Base-by-base conservation (phyloP, 2,113 vertebrate genomes). In the Nesogale talazaci region DNA sequence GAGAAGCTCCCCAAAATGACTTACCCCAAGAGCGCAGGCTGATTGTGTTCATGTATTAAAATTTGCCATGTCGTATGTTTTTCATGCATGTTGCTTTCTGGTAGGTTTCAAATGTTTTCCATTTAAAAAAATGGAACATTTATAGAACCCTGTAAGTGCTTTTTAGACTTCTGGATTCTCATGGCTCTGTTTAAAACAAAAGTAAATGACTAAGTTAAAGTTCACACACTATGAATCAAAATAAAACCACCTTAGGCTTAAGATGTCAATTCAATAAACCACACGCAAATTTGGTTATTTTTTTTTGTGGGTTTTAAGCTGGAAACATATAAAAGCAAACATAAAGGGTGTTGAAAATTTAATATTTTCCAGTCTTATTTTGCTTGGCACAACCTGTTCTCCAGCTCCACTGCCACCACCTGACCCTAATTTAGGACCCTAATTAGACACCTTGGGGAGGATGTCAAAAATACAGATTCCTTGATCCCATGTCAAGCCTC, bases 341-440 rank as follows among this genome's bases (percentile, higher is more conserved):
- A 23, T 94, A 94, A 96, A 84, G 85, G 94, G 91, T 95, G 95
- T 87, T 94, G 93, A 96, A 94, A 92, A 91, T 94, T 91, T 96
- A 96, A 94, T 94, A 63, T 97, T 97, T 95, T 83, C 94, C 88
- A 92, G 40, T 96, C 95, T 92, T 97, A 31, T 93, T 84, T 95
- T 97, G 69, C 14, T 77, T 96, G 93, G 46, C 27, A 42, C 94
- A 85, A 67, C 57, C 84, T 93, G n/a, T 23, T 93, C 56, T 7
- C 14, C n/a, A 56, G 84, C 42, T 90, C 88, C 25, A 29, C 86
- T 57, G n/a, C 80, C 84, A 42, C 92, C 93, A 89, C 88, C 86
- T 95, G 86, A 69, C 19, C 79, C 88, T 94, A 94, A 89, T 95
- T 95, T 96, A 78, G 84, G 76, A 19, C n/a, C 38, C 65, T 88